Percentiles rank a stretch among this genome's conserved stretches.
These are phyloP conservation scores for Porites evermanni DNA, from an alignment of 92 coral and sea anemone genomes.

Conservation along the genomic window DNA sequence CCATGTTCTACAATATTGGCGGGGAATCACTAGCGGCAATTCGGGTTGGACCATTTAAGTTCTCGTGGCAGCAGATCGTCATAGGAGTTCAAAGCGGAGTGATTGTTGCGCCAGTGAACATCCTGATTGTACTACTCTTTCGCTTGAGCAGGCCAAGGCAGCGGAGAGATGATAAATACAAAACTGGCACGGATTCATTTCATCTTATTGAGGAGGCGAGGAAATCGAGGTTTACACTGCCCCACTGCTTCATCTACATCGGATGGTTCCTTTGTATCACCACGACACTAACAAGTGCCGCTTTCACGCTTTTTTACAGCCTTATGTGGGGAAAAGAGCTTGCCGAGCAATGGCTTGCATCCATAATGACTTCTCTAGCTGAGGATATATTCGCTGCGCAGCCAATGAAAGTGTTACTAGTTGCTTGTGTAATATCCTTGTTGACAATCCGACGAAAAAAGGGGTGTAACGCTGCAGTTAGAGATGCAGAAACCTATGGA, in stretches of 20 bases:
- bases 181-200: neutral
- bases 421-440: neutral
- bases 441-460: neutral
- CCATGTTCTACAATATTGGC: constrained; percentile 63
- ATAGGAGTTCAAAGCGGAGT: neutral
- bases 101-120: neutral
- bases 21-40: constrained; percentile 32
- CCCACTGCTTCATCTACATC: neutral
- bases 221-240: neutral
- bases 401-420: neutral
- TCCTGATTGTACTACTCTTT: neutral
- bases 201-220: neutral
- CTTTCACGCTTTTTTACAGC: constrained; percentile 34
- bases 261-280: constrained; percentile 24
- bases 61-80: neutral
- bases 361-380: neutral
- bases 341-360: constrained; percentile 25
- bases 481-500: neutral
- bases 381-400: constrained; percentile 16
- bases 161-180: neutral
- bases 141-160: neutral
- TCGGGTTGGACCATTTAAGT: constrained; percentile 21
- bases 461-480: neutral
- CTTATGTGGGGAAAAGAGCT: constrained; percentile 24
- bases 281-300: constrained; percentile 1